Conservation (phyloP, 2,113 vertebrate species). For the Tragelaphus buxtoni region DNA sequence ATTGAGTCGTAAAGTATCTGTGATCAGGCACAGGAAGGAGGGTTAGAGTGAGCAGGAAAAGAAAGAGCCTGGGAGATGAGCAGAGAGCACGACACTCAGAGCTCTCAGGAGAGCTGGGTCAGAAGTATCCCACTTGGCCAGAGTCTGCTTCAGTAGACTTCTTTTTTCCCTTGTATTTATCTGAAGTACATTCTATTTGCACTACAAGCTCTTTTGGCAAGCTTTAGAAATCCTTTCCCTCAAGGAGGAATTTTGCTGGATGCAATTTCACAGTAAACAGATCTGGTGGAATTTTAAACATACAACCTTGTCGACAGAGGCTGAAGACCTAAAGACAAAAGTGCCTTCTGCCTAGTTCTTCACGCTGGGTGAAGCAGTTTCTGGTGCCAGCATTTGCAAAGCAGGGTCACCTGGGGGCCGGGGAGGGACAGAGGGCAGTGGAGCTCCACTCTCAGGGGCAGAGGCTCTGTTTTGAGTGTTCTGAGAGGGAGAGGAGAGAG, state of each 20-base stretch:
- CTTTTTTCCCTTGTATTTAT: slow-evolving; percentile 55
- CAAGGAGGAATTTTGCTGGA: slow-evolving; percentile 64
- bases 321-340: neutral
- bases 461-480: neutral
- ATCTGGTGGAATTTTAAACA: slow-evolving; percentile 63
- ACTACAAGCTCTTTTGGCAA: slow-evolving; percentile 62
- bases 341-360: neutral
- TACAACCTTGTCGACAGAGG: neutral
- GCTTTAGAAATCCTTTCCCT: slow-evolving; percentile 60
- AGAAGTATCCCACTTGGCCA: slow-evolving; percentile 13
- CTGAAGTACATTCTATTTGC: slow-evolving; percentile 59
- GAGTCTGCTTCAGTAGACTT: slow-evolving; percentile 28
- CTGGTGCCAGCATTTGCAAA: neutral
- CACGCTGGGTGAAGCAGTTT: neutral
- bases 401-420: neutral
- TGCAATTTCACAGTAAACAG: slow-evolving; percentile 64
- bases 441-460: neutral
- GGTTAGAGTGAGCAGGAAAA: neutral
- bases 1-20: neutral
- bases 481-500: neutral
- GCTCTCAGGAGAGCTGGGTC: slow-evolving; percentile 22
- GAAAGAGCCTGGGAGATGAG: neutral
- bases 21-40: neutral
- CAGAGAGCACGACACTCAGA: neutral
- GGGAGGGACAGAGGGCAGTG: neutral